Evolutionary conservation across 2,888 invertebrate species (phyloP).

Genomic region (Agonopterix alstromeriana): DNA sequence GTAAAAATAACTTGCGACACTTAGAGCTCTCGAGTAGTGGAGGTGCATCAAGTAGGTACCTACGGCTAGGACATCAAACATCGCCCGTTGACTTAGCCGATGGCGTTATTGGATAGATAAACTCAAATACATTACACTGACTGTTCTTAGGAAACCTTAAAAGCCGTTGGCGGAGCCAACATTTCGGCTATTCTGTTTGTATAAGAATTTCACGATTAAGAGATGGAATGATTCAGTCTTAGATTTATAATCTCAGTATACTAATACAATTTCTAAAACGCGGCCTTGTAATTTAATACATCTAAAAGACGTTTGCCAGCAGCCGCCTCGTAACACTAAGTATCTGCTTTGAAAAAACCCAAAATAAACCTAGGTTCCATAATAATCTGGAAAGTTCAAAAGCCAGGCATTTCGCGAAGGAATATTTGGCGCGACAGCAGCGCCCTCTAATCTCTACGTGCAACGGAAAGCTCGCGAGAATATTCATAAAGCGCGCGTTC

Average conservation of each 20-base stretch:
- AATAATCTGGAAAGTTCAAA: neutral
- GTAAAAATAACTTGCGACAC: conserved; percentile 59
- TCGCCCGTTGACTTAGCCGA: conserved; percentile 47
- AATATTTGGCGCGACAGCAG: conserved; percentile 18
- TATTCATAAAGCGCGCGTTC: conserved; percentile 38
- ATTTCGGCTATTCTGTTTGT: too few relatives aligned
- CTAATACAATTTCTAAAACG: too few relatives aligned
- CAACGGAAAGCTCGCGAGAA: conserved; percentile 34
- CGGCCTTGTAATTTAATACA: too few relatives aligned
- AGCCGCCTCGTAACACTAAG: too few relatives aligned
- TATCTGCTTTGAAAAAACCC: too few relatives aligned
- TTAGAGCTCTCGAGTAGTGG: conserved; percentile 27
- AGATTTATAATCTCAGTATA: too few relatives aligned
- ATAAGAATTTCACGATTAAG: too few relatives aligned
- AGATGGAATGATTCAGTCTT: too few relatives aligned
- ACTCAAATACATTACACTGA: conserved; percentile 21
- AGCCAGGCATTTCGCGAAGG: neutral
- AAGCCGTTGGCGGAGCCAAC: too few relatives aligned
- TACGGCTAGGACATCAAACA: conserved; percentile 46
- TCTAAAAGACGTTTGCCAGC: too few relatives aligned
- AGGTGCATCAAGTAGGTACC: conserved; percentile 33
- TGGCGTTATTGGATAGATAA: conserved; percentile 52
- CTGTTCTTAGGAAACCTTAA: neutral
- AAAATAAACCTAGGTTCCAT: too few relatives aligned
- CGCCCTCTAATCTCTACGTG: conserved; percentile 36